phyloP scores from a whole-genome alignment of 2,113 vertebrate species.

The Hyla sarda region DNA sequence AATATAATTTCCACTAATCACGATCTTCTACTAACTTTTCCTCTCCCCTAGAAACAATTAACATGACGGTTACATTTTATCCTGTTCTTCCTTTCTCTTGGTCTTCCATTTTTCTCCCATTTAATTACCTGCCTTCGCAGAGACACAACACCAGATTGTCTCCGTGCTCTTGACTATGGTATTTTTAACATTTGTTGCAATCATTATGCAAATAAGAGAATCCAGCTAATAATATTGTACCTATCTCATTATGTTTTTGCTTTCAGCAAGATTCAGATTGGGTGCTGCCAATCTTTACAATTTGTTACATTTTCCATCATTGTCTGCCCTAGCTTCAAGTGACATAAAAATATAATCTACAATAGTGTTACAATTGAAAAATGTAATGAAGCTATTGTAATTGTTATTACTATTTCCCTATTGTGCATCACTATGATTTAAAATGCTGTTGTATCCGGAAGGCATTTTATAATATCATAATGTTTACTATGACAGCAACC shows the following conservation, averaged over 20 bases:
- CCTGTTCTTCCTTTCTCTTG: background rate
- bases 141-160: slow-evolving; percentile 2
- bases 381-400: slow-evolving; percentile 52
- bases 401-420: slow-evolving; percentile 42
- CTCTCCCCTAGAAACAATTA: background rate
- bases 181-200: slow-evolving; percentile 19
- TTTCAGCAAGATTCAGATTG: slow-evolving; percentile 42
- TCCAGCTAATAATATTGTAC: slow-evolving; percentile 34
- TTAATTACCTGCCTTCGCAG: slow-evolving; percentile 30
- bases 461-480: slow-evolving; percentile 41
- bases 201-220: slow-evolving; percentile 46
- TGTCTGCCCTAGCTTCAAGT: slow-evolving; percentile 15
- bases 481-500: slow-evolving; percentile 42
- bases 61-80: background rate
- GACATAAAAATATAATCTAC: slow-evolving; percentile 39
- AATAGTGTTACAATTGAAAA: slow-evolving; percentile 41
- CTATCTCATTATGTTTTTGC: slow-evolving; percentile 50
- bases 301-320: slow-evolving; percentile 45
- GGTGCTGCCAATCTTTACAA: slow-evolving; percentile 24
- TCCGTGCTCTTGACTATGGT: background rate
- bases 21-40: background rate
- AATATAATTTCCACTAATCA: background rate
- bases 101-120: background rate
- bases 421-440: slow-evolving; percentile 51
- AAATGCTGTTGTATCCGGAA: slow-evolving; percentile 31